Evolutionary conservation across 2,113 vertebrate genomes (phyloP), one percentile per base, ranked within the genome.

Genomic region (Leptobrachium ailaonicum): DNA sequence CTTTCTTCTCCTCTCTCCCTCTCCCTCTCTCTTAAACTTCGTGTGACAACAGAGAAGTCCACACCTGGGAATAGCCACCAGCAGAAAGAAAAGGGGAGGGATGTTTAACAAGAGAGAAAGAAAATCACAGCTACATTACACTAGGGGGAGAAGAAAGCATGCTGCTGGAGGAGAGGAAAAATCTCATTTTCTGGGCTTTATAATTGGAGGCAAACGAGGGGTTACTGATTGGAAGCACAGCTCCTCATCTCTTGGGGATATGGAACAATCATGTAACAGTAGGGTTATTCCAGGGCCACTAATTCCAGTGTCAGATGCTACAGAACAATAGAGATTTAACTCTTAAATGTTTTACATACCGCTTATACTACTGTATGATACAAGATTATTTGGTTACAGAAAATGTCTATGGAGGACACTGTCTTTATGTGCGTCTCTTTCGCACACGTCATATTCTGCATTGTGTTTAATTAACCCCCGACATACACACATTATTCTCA

Each of bases 31-130:
- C 68, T 50, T 73, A 73, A 82, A 82, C 42, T 77, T 82, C 73
- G 66, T 68, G 56, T 60, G 70, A 54, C 69, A 62, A 71, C 79
- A 84, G 77, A 77, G 81, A 83, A 41, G 71, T 14, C 69, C 53
- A 66, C 77, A 73, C 77, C 77, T 80, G 77, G 77, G 77, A 58
- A 73, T 73, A 56, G 63, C 43, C 71, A 32, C 42, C 41, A 44
- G 62, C 47, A 58, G 6, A 47, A 54, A 47, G 41, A 70, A 40
- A 32, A 44, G 41, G 53, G 53, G 40, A 11, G 41, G 20, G 54
- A 20, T 40, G 54, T 12, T 9, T 71, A 13, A 13, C 14, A 47
- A 41, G 1, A n/a, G 12, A 77, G 4, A 32, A 40, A 40, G 44
- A 66, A 66, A 58, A 12, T 42, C 50, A 69, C 20, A 66, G 44